Evolutionary conservation across 2,888 invertebrate genomes (phyloP).

Genomic region (Tinea pellionella): DNA sequence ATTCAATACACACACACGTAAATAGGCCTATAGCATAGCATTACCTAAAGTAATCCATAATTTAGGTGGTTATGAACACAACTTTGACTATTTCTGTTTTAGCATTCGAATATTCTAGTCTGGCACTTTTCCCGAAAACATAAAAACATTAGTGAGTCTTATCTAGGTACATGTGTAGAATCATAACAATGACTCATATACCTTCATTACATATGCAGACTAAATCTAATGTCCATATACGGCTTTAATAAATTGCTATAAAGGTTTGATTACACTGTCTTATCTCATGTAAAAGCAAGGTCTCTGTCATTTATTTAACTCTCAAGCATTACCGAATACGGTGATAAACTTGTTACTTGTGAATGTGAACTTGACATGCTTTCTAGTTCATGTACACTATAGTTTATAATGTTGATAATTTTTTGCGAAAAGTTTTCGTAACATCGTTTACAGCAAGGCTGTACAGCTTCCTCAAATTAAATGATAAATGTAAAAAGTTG

Average conservation of each 20-base stretch:
- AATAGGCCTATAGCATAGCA: no score
- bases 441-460: no score
- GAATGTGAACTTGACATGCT: neutral
- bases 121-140: neutral
- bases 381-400: neutral
- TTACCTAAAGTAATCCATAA: no score
- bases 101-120: neutral
- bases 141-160: neutral
- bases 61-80: neutral
- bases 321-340: neutral
- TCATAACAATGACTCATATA: neutral
- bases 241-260: neutral
- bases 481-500: neutral
- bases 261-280: neutral
- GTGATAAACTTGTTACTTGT: neutral
- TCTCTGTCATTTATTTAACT: neutral
- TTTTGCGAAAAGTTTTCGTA: no score
- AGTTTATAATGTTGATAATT: neutral
- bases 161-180: neutral
- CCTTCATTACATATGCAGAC: neutral
- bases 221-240: neutral
- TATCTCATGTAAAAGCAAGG: neutral
- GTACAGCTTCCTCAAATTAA: no score
- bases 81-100: neutral
- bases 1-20: no score